Percentiles rank a stretch among this genome's conserved stretches.
Conservation (phyloP, 2,113 vertebrate species). For the Echinops telfairi region DNA sequence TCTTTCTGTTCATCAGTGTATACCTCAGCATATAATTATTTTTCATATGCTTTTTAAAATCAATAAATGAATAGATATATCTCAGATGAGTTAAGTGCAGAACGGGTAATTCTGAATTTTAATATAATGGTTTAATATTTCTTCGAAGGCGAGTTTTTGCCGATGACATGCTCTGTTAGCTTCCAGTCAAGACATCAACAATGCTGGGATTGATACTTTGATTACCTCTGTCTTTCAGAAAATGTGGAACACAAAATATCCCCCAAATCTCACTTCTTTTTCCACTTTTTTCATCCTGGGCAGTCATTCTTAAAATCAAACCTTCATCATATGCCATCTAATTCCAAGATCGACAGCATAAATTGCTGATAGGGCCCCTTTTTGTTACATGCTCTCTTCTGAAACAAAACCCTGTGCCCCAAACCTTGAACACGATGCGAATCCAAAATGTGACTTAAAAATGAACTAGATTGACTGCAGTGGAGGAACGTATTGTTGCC, state of each 20-base stretch:
- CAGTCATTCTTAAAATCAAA: constrained; percentile 77
- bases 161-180: background rate
- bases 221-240: constrained; percentile 60
- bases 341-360: constrained; percentile 48
- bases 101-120: background rate
- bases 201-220: constrained; percentile 42
- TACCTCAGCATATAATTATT: background rate
- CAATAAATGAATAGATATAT: constrained; percentile 30
- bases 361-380: constrained; percentile 68
- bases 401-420: constrained; percentile 40
- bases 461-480: constrained; percentile 56
- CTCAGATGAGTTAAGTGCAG: background rate
- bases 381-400: constrained; percentile 59
- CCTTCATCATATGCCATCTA: constrained; percentile 64
- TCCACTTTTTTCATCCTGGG: constrained; percentile 12
- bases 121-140: background rate
- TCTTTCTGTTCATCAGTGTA: background rate
- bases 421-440: constrained; percentile 45
- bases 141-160: background rate
- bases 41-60: constrained; percentile 1
- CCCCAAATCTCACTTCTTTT: constrained; percentile 47
- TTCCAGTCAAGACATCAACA: constrained; percentile 44
- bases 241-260: constrained; percentile 26
- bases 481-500: constrained; percentile 49
- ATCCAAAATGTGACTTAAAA: constrained; percentile 59